Conservation (phyloP, 37 sponge, comb jelly and placozoan genomes). For the Axinella damicornis region DNA sequence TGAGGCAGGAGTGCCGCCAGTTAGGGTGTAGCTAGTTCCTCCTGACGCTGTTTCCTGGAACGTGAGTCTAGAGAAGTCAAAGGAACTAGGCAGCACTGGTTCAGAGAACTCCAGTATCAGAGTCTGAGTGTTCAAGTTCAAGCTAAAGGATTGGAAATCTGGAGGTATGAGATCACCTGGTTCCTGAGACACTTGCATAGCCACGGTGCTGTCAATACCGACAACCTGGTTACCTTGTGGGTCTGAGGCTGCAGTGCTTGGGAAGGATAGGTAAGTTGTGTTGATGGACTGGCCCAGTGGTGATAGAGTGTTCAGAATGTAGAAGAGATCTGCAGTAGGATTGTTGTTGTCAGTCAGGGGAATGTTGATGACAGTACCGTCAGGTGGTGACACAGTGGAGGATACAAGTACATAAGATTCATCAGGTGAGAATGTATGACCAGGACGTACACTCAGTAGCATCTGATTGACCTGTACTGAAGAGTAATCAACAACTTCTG, state of each 20-base stretch:
- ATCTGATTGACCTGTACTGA: constrained; percentile 63
- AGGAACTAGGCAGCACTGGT: constrained; percentile 40
- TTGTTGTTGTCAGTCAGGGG: constrained; percentile 62
- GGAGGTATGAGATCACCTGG: constrained; percentile 77
- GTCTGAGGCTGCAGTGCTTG: constrained; percentile 49
- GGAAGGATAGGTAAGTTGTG: constrained; percentile 74
- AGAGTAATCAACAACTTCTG: constrained; percentile 68
- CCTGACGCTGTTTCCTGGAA: constrained; percentile 26
- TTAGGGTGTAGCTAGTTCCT: constrained; percentile 45
- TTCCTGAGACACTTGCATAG: constrained; percentile 48
- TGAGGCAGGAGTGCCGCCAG: constrained; percentile 55
- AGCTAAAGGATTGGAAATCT: constrained; percentile 49
- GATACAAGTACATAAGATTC: constrained; percentile 46
- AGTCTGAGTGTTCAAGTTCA: constrained; percentile 72
- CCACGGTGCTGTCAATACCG: constrained; percentile 24
- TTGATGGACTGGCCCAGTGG: constrained; percentile 15
- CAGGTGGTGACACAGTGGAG: constrained; percentile 10
- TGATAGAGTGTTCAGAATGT: background rate
- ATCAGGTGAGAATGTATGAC: constrained; percentile 18
- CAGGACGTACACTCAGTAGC: constrained; percentile 40
- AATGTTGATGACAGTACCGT: constrained; percentile 67
- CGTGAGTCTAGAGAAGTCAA: constrained; percentile 65
- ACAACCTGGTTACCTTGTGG: constrained; percentile 63
- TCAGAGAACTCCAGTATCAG: constrained; percentile 75
- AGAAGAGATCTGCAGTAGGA: constrained; percentile 50